Evolutionary conservation across 2,888 invertebrate species (phyloP), one percentile per base, ranked within the genome.

Genomic region (Diadegma fenestrale): DNA sequence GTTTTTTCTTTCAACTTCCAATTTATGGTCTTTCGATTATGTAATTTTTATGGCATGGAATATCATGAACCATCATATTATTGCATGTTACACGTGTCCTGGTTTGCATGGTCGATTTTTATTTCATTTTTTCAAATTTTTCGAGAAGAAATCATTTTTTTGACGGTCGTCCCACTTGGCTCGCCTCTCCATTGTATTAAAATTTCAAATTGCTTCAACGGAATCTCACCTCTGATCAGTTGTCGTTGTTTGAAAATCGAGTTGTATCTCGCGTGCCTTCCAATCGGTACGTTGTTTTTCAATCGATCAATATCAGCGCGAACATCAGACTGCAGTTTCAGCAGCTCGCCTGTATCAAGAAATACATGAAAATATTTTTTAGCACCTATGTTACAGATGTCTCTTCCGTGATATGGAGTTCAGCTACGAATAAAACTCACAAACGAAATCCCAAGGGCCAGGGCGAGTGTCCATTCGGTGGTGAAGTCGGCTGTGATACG

Each of bases 191-290:
- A 1, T 4, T 45, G 12, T 12, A 45, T 45, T 45, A 3, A 12
- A 45, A 10, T 14, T 12, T 14, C 0, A 14, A 14, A 45, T 14
- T 17, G 48, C 7, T 48, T 48, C n/a, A 5, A 48, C n/a, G 22
- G 22, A 48, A 45, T 12, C 80, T 63, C 14, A 81, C 81, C 81
- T 75, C 41, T 66, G 22, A 75, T 14, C 2, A 80, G 41, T 19
- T 64, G 2, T 17, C 54, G 33, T 14, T 80, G 80, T 26, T 73
- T 80, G 45, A 66, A 75, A 2, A 75, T 14, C 0, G 75, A 58
- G 0, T 58, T 14, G 43, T 81, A 81, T n/a, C 75, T 68, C 2
- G 75, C 75, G 43, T 81, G 81, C n/a, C 75, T 54, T 37, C 68
- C 22, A 6, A 81, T 75, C n/a, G 54, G 73, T 10, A n/a, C 7